Evolutionary conservation across 92 coral and sea anemone species (phyloP), one percentile per base, ranked within the genome.

Genomic region (Diadumene lineata): DNA sequence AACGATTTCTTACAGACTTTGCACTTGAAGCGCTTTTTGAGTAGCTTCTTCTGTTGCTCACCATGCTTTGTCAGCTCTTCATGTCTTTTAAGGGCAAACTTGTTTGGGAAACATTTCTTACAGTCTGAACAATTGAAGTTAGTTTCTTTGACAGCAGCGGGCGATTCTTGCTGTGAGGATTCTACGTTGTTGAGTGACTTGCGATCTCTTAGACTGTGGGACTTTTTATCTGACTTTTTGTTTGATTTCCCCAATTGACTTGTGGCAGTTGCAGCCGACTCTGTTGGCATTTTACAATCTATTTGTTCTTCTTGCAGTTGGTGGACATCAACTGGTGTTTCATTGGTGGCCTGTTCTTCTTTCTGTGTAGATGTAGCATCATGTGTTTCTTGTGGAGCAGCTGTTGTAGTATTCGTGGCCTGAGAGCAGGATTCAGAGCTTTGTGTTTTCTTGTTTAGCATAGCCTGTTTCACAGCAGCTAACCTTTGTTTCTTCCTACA

Each of bases 1-100:
- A 72, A 72, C 31, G 66, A 25, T 25, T 27, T 72, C 21, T 56
- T 56, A 24, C 77, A 72, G 16, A 56, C 31, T 21, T 56, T 19
- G 28, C 77, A 72, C 11, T 72, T 23, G 32, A n/a, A 72, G 18
- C 65, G 18, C 2, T 24, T 32, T 24, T 1, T 1, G 0, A 3
- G 8, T 10, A 17, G 1, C 4, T 32, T 33, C 22, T 21, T 13
- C 7, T 15, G 29, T 18, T 22, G 66, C 1, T 1, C 7, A 23
- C 21, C 46, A 50, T 56, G 26, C 29, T 32, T 46, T 17, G 62
- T 11, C 17, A 50, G 31, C n/a, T 69, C 60, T 69, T 56, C 43
- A 19, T 34, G 60, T 30, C 48, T 55, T 27, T 31, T 2, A 17
- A 51, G 75, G 0, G 28, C 28, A 30, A 10, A 19, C 31, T 22